Conservation (phyloP, 2,888 invertebrate genomes). For the Sussaba pulchella region DNA sequence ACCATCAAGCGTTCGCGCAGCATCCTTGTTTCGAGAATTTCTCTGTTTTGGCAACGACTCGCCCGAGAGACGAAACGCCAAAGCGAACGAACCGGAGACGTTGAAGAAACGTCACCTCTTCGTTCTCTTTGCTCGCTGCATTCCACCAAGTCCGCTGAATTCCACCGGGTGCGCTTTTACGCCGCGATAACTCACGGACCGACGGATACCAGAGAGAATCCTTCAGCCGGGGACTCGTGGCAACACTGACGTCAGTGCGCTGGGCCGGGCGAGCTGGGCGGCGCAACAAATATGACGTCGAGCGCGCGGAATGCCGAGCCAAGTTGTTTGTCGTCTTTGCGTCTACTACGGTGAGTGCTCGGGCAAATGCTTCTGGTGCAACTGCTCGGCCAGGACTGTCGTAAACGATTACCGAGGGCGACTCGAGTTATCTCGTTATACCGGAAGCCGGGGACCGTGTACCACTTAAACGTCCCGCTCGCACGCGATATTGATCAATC, state of each 20-base stretch:
- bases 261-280: not conserved
- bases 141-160: slow-evolving; percentile 6
- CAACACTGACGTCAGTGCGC: slow-evolving; percentile 46
- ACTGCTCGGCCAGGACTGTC: not conserved
- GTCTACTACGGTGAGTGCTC: not conserved
- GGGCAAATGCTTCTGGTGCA: not conserved
- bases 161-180: not conserved
- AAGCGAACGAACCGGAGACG: slow-evolving; percentile 18
- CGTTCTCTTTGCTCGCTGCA: slow-evolving; percentile 15
- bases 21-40: not conserved
- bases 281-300: slow-evolving; percentile 30
- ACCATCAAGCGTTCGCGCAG: not conserved
- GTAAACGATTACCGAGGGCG: not conserved
- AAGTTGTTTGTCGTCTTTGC: slow-evolving; percentile 30
- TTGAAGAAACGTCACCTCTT: slow-evolving; percentile 24
- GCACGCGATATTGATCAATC: not conserved
- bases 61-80: not conserved
- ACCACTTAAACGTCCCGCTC: not conserved
- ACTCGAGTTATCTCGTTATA: not conserved
- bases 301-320: slow-evolving; percentile 42
- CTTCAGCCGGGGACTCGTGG: slow-evolving; percentile 33
- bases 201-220: slow-evolving; percentile 17
- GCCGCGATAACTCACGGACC: not conserved
- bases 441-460: not conserved
- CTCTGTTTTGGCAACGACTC: not conserved